These are phyloP conservation scores for Eremophila alpestris DNA, from an alignment of 2,797 vertebrate genomes.

Conservation along the genomic window DNA sequence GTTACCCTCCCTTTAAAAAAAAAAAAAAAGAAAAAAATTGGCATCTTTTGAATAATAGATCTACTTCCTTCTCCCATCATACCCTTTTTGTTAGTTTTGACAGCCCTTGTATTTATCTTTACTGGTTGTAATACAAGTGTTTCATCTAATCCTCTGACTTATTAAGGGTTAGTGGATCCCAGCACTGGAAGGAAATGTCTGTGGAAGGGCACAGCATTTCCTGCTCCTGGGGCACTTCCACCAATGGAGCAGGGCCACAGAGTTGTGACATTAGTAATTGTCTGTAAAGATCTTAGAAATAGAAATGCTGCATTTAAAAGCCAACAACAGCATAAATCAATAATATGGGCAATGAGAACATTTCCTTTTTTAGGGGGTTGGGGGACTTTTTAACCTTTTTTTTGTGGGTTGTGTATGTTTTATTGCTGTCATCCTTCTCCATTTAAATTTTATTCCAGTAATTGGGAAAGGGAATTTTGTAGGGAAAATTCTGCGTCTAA, in stretches of 20 bases:
- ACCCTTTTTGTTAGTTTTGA: background rate
- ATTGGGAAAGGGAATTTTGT: background rate
- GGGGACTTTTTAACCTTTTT: background rate
- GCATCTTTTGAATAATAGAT: background rate
- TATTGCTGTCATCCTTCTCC: background rate
- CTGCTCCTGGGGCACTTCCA: conserved; percentile 51
- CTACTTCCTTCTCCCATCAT: background rate
- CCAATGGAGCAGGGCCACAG: background rate
- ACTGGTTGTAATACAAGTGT: background rate
- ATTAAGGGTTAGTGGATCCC: conserved; percentile 4
- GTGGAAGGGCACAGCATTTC: conserved; percentile 51
- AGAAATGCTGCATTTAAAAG: conserved; percentile 10
- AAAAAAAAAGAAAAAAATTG: background rate
- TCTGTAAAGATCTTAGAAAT: conserved; percentile 16
- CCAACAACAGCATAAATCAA: conserved; percentile 36
- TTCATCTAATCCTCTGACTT: conserved; percentile 3
- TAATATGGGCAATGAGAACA: background rate
- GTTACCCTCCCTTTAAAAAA: background rate
- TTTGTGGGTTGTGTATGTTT: background rate
- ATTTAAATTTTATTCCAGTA: background rate
- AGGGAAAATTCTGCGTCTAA: background rate
- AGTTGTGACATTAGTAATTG: conserved; percentile 13
- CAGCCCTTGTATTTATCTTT: background rate
- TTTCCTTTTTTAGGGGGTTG: background rate
- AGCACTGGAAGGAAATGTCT: conserved; percentile 41